These are phyloP conservation scores for Mythimna vitellina DNA, from an alignment of 2,888 invertebrate species.

Conservation along the genomic window DNA sequence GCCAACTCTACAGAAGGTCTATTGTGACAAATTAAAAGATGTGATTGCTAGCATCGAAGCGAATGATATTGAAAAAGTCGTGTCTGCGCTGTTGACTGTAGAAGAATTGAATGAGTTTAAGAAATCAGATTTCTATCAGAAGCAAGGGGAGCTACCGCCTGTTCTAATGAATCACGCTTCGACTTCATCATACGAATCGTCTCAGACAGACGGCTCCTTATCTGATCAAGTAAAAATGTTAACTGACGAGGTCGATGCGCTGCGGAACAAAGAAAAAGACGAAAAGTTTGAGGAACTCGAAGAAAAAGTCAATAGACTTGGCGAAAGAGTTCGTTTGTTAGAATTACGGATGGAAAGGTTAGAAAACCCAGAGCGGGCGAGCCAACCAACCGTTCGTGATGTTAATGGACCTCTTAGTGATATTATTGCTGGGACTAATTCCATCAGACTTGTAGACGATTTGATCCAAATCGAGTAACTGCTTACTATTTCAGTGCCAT, in stretches of 20 bases:
- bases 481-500: not conserved
- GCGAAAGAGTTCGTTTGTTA: conserved; percentile 64
- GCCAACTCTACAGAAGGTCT: conserved; percentile 72
- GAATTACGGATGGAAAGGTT: conserved; percentile 68
- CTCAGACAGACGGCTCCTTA: conserved; percentile 36
- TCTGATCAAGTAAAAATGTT: conserved; percentile 65
- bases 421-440: conserved; percentile 15
- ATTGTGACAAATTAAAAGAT: conserved; percentile 77
- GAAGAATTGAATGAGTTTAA: conserved; percentile 77
- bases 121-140: conserved; percentile 75
- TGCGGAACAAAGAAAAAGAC: conserved; percentile 52
- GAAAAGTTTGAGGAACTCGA: conserved; percentile 58
- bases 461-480: conserved; percentile 35
- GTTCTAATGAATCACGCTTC: conserved; percentile 23
- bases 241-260: conserved; percentile 66
- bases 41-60: conserved; percentile 80
- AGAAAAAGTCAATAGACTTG: conserved; percentile 63
- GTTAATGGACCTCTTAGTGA: conserved; percentile 17
- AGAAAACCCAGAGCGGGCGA: conserved; percentile 54
- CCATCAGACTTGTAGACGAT: conserved; percentile 26
- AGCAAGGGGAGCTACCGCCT: conserved; percentile 55
- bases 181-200: conserved; percentile 16
- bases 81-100: conserved; percentile 71
- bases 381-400: conserved; percentile 4
- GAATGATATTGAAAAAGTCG: conserved; percentile 76